Base-by-base conservation (phyloP, 2,888 invertebrate species). In the Omphaloscelis lunosa region DNA sequence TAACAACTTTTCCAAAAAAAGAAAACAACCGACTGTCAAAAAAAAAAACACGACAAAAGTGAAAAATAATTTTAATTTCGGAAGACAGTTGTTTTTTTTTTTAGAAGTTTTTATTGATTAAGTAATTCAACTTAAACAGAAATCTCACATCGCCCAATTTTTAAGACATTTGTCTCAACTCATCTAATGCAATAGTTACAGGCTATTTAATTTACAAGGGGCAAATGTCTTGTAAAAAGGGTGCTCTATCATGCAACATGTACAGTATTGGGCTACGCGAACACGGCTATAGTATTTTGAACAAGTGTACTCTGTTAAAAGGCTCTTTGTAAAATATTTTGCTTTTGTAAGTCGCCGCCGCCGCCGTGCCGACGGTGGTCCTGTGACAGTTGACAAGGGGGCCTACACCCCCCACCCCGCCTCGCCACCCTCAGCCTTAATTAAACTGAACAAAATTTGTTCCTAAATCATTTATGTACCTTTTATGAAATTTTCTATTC, bases 241-340 rank as follows among this genome's bases (percentile, higher is more conserved):
- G 4, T 34, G 9, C 4, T n/a, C 7, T 29, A 2, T 29, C 23
- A 72, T 17, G 23, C 8, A 12, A 34, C 11, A 29, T 9, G 39
- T 34, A 51, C 17, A 70, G 12, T 7, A 8, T 23, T 9, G 34
- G 34, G 62, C 70, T 41, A 39, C n/a, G 17, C 29, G 53, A 17
- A 41, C 45, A 15, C 23, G 39, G 29, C 61, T 73, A 71, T 82
- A 78, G 62, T 79, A 82, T 77, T 86, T 82, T 67, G 70, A 79
- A 77, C 79, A 77, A 77, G 82, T 80, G 61, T 82, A 78, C 69
- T 73, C 71, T 70, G 76, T 74, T 76, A 78, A 81, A 89, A 86
- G 78, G 85, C 75, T 84, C 85, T 88, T 85, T 88, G 89, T 88
- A 71, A 85, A 88, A 86, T 88, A 86, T 88, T 85, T 86, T 78